Conservation (phyloP, 2,113 vertebrate species). For the Columba janthina region DNA sequence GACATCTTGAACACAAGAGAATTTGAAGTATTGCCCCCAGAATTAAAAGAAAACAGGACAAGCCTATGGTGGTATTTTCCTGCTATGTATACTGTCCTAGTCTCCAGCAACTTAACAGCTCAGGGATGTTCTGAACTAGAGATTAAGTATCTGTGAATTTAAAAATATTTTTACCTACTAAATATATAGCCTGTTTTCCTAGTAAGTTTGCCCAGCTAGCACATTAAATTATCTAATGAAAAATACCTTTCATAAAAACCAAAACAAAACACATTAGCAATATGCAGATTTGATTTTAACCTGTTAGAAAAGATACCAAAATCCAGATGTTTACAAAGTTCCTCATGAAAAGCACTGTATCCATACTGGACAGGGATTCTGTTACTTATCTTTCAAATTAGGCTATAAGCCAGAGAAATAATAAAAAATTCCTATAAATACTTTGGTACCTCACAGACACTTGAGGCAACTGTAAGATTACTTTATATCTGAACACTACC, state of each 20-base stretch:
- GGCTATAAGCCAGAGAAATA: neutral
- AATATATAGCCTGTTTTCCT: neutral
- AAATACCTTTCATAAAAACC: neutral
- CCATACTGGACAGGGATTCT: neutral
- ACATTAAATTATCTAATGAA: neutral
- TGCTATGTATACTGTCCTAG: neutral
- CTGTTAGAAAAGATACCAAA: neutral
- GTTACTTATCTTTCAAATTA: neutral
- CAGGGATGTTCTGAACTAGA: neutral
- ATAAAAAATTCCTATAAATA: neutral
- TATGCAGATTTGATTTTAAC: neutral
- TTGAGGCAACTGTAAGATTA: constrained; percentile 1
- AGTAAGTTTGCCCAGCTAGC: neutral
- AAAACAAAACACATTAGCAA: neutral
- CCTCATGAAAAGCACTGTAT: neutral
- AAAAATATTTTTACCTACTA: neutral
- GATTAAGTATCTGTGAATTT: neutral
- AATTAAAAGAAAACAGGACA: neutral
- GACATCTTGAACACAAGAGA: neutral
- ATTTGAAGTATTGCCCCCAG: neutral
- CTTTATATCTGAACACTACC: constrained; percentile 11
- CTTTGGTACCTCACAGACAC: constrained; percentile 21
- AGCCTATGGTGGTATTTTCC: neutral
- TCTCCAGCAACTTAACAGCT: neutral
- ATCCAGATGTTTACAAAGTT: neutral